phyloP scores from a whole-genome alignment of 1,140 invertebrate species.

The Vollenhovia emeryi region DNA sequence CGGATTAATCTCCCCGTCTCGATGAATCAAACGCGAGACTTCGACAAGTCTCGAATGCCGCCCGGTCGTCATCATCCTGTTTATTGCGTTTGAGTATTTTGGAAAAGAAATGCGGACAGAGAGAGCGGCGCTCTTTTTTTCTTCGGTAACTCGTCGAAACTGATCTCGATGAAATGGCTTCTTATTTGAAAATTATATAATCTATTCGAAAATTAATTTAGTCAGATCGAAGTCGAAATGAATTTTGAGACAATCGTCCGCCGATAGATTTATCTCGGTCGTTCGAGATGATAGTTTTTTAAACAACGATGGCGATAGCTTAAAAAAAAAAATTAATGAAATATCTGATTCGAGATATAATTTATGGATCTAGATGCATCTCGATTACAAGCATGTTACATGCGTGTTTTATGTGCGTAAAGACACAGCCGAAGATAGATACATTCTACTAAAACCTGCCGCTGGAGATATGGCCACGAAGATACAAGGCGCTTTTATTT shows the following conservation, averaged over 20 bases:
- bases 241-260: neutral
- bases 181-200: neutral
- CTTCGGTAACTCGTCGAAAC: neutral
- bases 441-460: constrained; percentile 39
- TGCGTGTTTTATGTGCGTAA: constrained; percentile 42
- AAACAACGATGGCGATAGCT: neutral
- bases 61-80: neutral
- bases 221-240: too few species aligned
- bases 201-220: too few species aligned
- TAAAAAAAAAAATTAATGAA: constrained; percentile 19
- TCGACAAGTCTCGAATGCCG: neutral
- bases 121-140: neutral
- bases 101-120: neutral
- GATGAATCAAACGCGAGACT: constrained; percentile 17
- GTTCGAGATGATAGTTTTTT: neutral
- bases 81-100: neutral
- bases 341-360: constrained; percentile 36
- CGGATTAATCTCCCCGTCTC: constrained; percentile 17
- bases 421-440: constrained; percentile 33
- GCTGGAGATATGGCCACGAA: neutral
- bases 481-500: constrained; percentile 36
- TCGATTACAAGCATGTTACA: constrained; percentile 10
- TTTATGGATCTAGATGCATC: constrained; percentile 52
- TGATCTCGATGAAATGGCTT: neutral
- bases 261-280: neutral